Evolutionary conservation across 2,797 vertebrate species (phyloP).

Genomic region (Oreochromis grahami): DNA sequence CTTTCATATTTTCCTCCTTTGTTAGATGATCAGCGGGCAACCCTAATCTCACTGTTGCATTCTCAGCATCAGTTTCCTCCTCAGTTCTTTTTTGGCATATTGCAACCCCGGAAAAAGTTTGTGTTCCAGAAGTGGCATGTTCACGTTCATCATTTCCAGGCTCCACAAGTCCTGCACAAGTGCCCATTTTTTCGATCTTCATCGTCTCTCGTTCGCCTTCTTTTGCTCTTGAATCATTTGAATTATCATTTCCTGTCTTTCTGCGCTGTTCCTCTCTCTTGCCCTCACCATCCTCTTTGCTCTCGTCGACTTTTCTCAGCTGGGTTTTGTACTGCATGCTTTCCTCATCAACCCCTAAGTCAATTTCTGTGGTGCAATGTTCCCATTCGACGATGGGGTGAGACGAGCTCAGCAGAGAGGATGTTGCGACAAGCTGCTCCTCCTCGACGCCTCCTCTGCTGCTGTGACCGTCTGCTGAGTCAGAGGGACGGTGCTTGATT

Average conservation of each 20-base stretch:
- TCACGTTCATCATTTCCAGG: background rate
- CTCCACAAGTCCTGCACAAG: background rate
- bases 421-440: background rate
- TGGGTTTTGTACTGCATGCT: background rate
- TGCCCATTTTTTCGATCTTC: background rate
- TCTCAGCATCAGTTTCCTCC: background rate
- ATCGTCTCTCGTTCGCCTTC: background rate
- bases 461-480: background rate
- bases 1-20: background rate
- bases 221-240: background rate
- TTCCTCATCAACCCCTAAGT: background rate
- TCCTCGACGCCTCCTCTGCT: background rate
- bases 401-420: background rate
- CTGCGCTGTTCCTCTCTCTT: background rate
- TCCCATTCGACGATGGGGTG: conserved; percentile 21
- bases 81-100: background rate
- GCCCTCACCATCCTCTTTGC: background rate
- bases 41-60: background rate
- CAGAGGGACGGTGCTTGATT: background rate
- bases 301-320: background rate
- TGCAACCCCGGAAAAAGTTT: background rate
- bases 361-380: background rate
- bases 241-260: background rate
- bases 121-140: background rate
- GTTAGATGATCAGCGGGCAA: background rate